phyloP scores from a whole-genome alignment of 2,113 vertebrate genomes.

The Actenoides lindsayi region DNA sequence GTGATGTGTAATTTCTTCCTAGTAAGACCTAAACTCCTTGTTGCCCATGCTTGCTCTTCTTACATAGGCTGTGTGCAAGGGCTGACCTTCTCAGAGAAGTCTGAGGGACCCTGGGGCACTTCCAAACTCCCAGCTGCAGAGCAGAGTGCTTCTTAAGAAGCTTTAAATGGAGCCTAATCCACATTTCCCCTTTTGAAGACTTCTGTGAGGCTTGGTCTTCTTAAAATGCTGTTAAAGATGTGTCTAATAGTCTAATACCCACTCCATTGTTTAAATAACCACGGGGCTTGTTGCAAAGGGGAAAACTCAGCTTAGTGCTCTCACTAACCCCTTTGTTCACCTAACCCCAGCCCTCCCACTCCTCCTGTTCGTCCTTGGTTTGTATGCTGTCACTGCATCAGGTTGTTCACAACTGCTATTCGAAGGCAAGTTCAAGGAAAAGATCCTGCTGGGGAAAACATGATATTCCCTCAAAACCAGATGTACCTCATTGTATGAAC shows the following conservation, averaged over 20 bases:
- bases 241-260: background rate
- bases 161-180: background rate
- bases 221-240: background rate
- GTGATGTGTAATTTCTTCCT: background rate
- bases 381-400: background rate
- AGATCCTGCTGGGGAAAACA: background rate
- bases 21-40: background rate
- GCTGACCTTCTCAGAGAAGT: background rate
- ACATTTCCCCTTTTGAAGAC: background rate
- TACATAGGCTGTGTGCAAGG: background rate
- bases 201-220: background rate
- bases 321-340: background rate
- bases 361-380: background rate
- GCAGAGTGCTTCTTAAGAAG: background rate
- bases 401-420: background rate
- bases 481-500: background rate
- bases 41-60: rapidly evolving
- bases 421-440: background rate
- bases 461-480: background rate
- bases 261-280: background rate
- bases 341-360: background rate
- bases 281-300: background rate
- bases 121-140: background rate
- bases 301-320: background rate
- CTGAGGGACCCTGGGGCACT: background rate